phyloP scores from a whole-genome alignment of 2,888 invertebrate genomes.

The Pterobdella sp. region DNA sequence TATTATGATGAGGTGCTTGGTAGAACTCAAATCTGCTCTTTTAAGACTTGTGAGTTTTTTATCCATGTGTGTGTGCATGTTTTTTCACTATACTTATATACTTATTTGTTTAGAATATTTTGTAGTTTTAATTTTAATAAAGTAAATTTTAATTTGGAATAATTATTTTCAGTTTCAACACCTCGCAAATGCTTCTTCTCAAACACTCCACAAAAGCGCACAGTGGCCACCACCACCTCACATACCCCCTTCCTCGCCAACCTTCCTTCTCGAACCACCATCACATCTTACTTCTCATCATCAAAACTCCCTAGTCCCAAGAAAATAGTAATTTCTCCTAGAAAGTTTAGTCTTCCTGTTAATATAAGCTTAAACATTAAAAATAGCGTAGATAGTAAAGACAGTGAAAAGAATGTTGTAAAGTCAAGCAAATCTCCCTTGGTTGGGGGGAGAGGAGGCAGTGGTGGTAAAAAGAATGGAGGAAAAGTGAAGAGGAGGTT shows the following conservation, averaged over 20 bases:
- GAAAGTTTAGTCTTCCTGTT: not conserved
- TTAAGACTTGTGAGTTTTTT: constrained; percentile 1
- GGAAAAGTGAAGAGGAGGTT: constrained; percentile 23
- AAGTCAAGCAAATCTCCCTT: not conserved
- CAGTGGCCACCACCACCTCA: constrained; percentile 9
- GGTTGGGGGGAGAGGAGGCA: not conserved
- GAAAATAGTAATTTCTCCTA: constrained; percentile 19
- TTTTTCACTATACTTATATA: not conserved
- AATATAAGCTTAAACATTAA: too few species aligned
- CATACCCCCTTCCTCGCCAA: constrained; percentile 7
- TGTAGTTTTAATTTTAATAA: not conserved
- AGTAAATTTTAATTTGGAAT: not conserved
- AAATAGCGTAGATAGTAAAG: too few species aligned
- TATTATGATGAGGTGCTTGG: not conserved
- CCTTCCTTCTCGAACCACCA: constrained; percentile 17
- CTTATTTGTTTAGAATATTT: not conserved
- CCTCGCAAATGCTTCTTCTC: constrained; percentile 26
- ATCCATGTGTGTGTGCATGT: not conserved
- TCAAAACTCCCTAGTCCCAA: constrained; percentile 8
- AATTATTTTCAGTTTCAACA: not conserved
- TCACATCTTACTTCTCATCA: constrained; percentile 23
- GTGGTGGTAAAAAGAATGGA: too few species aligned
- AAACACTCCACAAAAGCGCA: not conserved
- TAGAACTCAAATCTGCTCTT: not conserved
- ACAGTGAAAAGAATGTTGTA: too few species aligned